phyloP scores from a whole-genome alignment of 2,113 vertebrate genomes.

The Chloropsis hardwickii region DNA sequence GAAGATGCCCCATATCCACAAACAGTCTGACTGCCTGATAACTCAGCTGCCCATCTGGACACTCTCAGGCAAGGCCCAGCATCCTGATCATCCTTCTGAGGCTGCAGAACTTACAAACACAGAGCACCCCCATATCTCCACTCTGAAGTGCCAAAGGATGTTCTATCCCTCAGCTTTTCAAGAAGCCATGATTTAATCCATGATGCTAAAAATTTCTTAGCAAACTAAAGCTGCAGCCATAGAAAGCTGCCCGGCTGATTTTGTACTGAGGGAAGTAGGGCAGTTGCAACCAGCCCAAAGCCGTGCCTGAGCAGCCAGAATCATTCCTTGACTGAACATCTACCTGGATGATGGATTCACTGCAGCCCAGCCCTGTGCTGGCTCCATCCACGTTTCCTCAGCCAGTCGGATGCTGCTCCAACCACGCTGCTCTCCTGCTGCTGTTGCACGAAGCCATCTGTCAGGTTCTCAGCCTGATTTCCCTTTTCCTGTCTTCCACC shows the following conservation, averaged over 20 bases:
- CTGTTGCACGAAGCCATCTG: constrained; percentile 38
- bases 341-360: not conserved
- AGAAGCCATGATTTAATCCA: not conserved
- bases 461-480: constrained; percentile 34
- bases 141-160: not conserved
- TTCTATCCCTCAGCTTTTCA: not conserved
- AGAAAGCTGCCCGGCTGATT: not conserved
- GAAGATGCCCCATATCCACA: not conserved
- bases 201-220: not conserved
- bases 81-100: not conserved
- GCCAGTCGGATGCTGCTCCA: not conserved
- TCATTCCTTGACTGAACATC: not conserved
- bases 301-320: not conserved
- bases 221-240: not conserved
- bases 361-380: not conserved
- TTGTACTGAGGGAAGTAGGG: not conserved
- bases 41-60: not conserved
- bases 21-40: not conserved
- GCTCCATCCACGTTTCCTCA: not conserved
- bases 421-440: not conserved
- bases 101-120: not conserved
- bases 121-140: rapidly evolving
- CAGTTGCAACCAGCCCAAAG: not conserved
- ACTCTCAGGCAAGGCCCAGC: not conserved
- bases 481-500: constrained; percentile 58